These are phyloP conservation scores for Thalassoma bifasciatum DNA, from an alignment of 2,113 vertebrate species.

Conservation along the genomic window DNA sequence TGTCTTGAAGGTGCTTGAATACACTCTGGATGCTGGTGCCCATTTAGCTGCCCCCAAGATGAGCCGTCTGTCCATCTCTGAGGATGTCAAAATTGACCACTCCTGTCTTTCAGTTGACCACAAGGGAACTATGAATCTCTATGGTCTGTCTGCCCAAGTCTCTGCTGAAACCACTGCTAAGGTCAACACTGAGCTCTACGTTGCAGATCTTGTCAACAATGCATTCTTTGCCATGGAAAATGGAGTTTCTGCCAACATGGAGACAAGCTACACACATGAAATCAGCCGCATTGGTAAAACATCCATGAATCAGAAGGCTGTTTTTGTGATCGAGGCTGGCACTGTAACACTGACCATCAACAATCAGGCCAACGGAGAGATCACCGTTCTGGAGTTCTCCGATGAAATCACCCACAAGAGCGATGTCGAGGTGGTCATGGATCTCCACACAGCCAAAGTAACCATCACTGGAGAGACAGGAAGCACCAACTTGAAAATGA, in stretches of 20 bases:
- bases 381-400: constrained; percentile 75
- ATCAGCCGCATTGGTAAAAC: constrained; percentile 84
- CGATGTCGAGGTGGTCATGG: constrained; percentile 78
- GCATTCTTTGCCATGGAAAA: constrained; percentile 78
- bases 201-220: constrained; percentile 80
- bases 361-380: constrained; percentile 85
- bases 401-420: constrained; percentile 88
- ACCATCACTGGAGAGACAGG: constrained; percentile 82
- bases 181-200: constrained; percentile 81
- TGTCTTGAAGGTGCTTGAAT: constrained; percentile 83
- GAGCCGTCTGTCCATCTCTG: constrained; percentile 82
- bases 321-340: constrained; percentile 79
- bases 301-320: constrained; percentile 80
- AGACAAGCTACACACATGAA: constrained; percentile 84
- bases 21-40: constrained; percentile 83
- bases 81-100: constrained; percentile 85
- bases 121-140: constrained; percentile 75
- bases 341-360: constrained; percentile 76
- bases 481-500: constrained; percentile 82
- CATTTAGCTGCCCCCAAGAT: constrained; percentile 82
- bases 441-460: constrained; percentile 79
- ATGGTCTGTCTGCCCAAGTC: constrained; percentile 75
- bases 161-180: constrained; percentile 83
- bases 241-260: constrained; percentile 81
- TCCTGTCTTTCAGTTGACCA: constrained; percentile 84